Conservation (phyloP, 2,113 vertebrate species). For the Paraplagusia blochii region DNA sequence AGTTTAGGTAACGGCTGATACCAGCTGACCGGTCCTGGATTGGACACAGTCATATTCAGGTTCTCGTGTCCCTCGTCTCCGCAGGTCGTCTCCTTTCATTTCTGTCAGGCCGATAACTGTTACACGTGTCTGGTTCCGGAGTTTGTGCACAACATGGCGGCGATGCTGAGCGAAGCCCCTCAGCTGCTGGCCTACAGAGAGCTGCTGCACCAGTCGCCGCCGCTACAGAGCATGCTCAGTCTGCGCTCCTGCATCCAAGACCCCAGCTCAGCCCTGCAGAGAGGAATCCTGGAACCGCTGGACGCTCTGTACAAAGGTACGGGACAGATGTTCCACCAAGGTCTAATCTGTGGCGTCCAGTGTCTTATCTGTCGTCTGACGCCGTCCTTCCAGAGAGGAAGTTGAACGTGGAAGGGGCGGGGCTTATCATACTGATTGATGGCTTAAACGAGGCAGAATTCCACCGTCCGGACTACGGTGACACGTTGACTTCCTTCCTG, state of each 20-base stretch:
- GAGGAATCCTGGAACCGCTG: slow-evolving; percentile 90
- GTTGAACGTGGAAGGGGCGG: slow-evolving; percentile 84
- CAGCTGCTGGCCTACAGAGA: slow-evolving; percentile 88
- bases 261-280: slow-evolving; percentile 86
- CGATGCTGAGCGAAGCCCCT: slow-evolving; percentile 87
- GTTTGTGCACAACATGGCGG: slow-evolving; percentile 96
- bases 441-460: slow-evolving; percentile 98
- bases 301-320: slow-evolving; percentile 89
- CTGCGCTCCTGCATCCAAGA: slow-evolving; percentile 95
- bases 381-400: slow-evolving; percentile 82
- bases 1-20: no score
- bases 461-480: slow-evolving; percentile 96
- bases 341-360: accelerated
- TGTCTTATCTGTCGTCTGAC: background rate
- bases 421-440: slow-evolving; percentile 94
- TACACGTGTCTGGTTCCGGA: slow-evolving; percentile 97
- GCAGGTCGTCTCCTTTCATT: slow-evolving; percentile 96
- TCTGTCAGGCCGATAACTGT: slow-evolving; percentile 97
- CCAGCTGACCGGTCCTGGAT: no score
- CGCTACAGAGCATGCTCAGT: slow-evolving; percentile 92
- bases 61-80: background rate
- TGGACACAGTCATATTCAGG: no score
- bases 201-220: slow-evolving; percentile 87
- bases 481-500: slow-evolving; percentile 95
- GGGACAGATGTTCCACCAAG: no score